Conservation (phyloP, 1,140 invertebrate genomes). For the Drosophila baimaii region DNA sequence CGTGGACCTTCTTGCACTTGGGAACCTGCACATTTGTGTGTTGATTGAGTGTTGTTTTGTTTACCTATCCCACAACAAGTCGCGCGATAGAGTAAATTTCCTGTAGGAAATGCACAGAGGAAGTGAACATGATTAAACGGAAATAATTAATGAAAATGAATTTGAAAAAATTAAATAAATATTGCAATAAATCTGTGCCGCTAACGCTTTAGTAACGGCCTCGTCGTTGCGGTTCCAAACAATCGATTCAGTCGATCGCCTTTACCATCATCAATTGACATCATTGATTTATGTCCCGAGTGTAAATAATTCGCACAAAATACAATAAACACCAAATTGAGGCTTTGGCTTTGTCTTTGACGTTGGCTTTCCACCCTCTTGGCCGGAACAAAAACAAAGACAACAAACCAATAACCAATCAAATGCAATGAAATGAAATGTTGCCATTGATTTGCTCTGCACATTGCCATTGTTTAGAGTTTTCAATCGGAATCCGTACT, state of each 20-base stretch:
- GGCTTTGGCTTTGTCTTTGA: conserved; percentile 47
- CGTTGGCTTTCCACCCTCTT: conserved; percentile 37
- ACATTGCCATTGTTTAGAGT: conserved; percentile 41
- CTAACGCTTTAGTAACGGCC: conserved; percentile 59
- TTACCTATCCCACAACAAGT: conserved; percentile 50
- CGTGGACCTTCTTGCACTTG: conserved; percentile 39
- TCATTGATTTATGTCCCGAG: conserved; percentile 67
- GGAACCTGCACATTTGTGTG: conserved; percentile 19
- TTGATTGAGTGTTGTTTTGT: conserved; percentile 38
- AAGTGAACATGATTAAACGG: conserved; percentile 59
- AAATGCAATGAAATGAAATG: conserved; percentile 72
- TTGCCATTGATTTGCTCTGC: conserved; percentile 45
- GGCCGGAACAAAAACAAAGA: conserved; percentile 16
- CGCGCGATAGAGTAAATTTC: conserved; percentile 60
- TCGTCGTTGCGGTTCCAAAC: conserved; percentile 31
- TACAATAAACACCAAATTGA: conserved; percentile 59
- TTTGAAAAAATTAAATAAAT: conserved; percentile 37
- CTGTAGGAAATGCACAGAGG: conserved; percentile 62
- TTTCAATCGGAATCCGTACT: conserved; percentile 41
- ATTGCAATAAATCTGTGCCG: conserved; percentile 57
- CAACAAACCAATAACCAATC: conserved; percentile 40
- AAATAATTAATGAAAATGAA: conserved; percentile 51
- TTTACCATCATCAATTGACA: conserved; percentile 47
- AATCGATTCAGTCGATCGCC: conserved; percentile 23
- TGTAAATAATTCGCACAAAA: conserved; percentile 73